These are phyloP conservation scores for Sapayoa aenigma DNA, from an alignment of 2,113 vertebrate species.

Conservation along the genomic window DNA sequence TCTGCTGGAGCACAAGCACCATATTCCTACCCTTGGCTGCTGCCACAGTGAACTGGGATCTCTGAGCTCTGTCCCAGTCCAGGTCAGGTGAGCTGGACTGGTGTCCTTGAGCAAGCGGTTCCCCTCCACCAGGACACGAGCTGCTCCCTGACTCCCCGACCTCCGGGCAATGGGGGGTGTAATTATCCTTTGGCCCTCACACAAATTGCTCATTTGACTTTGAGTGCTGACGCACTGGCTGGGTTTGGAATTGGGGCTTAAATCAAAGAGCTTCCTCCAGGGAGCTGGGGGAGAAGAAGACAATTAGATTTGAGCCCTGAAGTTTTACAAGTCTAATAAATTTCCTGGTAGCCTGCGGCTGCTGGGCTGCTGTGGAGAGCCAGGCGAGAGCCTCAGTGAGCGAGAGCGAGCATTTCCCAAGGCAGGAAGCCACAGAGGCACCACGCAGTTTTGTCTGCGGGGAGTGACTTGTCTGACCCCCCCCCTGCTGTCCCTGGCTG, in stretches of 20 bases:
- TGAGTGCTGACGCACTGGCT: neutral
- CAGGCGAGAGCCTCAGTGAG: neutral
- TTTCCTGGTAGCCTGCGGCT: constrained; percentile 54
- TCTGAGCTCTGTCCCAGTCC: neutral
- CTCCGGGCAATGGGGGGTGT: neutral
- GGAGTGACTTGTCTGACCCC: neutral
- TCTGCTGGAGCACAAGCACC: neutral
- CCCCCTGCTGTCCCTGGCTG: neutral
- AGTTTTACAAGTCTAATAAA: constrained; percentile 71
- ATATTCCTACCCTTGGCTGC: neutral
- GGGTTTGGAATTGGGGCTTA: constrained; percentile 20
- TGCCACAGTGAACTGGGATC: accelerated
- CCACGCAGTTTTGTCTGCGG: neutral
- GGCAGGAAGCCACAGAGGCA: neutral
- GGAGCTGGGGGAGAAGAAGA: constrained; percentile 43
- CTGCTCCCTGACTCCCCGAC: neutral
- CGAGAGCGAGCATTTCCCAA: neutral
- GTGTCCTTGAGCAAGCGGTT: neutral
- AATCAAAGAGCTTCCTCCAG: constrained; percentile 52
- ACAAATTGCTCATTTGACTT: constrained; percentile 50
- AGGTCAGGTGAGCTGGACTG: neutral
- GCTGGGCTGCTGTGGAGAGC: neutral
- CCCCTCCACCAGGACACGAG: neutral
- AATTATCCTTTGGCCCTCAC: constrained; percentile 39
- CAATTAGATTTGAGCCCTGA: constrained; percentile 63